These are phyloP conservation scores for Eidolon helvum DNA, from an alignment of 2,113 vertebrate genomes.

Conservation along the genomic window DNA sequence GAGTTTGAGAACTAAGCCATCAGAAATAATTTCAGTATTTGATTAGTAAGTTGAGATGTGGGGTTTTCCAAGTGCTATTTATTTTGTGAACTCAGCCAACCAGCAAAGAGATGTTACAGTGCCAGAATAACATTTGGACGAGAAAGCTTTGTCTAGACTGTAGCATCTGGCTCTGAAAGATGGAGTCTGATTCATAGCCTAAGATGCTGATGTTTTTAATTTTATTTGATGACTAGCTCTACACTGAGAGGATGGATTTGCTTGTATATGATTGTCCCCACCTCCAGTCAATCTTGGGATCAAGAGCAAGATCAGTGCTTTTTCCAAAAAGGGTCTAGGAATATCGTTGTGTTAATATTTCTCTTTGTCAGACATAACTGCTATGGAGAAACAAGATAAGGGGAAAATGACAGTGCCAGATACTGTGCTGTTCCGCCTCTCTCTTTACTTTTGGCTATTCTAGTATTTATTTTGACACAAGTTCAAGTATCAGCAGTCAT, in stretches of 20 bases:
- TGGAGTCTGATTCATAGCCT: not conserved
- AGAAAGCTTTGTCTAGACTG: not conserved
- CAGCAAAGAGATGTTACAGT: not conserved
- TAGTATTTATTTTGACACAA: conserved; percentile 1
- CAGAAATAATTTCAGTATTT: conserved; percentile 18
- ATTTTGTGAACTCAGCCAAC: not conserved
- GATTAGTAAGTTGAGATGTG: not conserved
- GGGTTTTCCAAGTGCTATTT: not conserved
- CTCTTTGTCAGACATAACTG: not conserved
- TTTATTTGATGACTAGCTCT: not conserved
- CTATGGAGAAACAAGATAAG: not conserved
- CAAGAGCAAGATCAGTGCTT: not conserved
- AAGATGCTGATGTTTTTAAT: not conserved
- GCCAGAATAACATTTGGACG: not conserved
- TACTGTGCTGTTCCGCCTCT: not conserved
- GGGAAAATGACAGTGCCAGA: not conserved
- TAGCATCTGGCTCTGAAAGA: not conserved
- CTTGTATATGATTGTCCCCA: not conserved
- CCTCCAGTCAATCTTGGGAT: not conserved
- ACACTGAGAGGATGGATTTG: not conserved
- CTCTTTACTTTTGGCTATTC: not conserved
- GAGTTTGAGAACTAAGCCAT: not conserved
- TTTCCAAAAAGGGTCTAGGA: not conserved
- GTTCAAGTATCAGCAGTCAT: not conserved
- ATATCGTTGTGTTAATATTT: not conserved